A percentile compares a stretch with the other conserved stretches of the same genome.
Evolutionary conservation across 2,113 vertebrate genomes (phyloP).

Genomic region (Carassius auratus): DNA sequence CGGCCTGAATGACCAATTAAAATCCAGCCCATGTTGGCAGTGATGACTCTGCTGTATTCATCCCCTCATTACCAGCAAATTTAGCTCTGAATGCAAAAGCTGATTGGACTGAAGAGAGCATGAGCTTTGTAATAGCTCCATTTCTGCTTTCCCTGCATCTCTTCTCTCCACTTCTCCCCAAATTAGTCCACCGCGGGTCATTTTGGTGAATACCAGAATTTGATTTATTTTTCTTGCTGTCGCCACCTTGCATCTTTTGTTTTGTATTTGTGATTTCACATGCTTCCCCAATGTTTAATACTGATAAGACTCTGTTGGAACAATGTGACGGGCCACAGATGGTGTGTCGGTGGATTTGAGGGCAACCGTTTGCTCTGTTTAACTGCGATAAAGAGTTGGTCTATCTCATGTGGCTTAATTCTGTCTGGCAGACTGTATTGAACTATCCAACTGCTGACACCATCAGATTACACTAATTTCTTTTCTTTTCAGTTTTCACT

Average conservation of each 20-base stretch:
- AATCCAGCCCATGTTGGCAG: not conserved
- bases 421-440: not conserved
- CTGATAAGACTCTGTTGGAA: conserved; percentile 4
- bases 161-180: not conserved
- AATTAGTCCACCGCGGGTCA: not conserved
- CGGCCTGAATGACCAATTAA: not conserved
- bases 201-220: not conserved
- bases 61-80: conserved; percentile 6
- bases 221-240: not conserved
- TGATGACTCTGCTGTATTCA: conserved; percentile 8
- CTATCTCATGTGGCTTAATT: not conserved
- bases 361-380: not conserved
- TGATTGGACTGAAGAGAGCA: conserved; percentile 11
- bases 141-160: not conserved
- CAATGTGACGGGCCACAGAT: conserved; percentile 10
- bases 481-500: not conserved
- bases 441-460: not conserved
- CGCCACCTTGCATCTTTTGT: not conserved
- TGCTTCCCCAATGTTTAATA: not conserved
- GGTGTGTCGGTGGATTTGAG: conserved; percentile 4
- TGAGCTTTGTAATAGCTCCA: conserved; percentile 7
- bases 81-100: not conserved
- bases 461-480: not conserved
- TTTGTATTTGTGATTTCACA: not conserved
- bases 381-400: conserved; percentile 8